Percentiles rank a stretch among this genome's conserved stretches.
Evolutionary conservation across 2,888 invertebrate genomes (phyloP).

Genomic region (Marronus borbonicus): DNA sequence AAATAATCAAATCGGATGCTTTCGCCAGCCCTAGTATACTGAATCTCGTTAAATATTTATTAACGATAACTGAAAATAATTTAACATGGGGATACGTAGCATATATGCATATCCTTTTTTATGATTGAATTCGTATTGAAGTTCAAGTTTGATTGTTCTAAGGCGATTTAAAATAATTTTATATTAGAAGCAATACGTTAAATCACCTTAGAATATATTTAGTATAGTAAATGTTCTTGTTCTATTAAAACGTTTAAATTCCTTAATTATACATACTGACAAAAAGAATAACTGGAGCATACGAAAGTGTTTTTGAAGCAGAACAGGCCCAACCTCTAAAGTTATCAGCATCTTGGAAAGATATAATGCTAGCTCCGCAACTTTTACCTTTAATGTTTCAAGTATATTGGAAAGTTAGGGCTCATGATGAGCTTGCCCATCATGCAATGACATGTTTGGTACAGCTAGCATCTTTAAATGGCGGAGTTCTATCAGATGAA

Average conservation of each 20-base stretch:
- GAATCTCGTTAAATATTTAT: constrained; percentile 78
- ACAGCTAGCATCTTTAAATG: constrained; percentile 83
- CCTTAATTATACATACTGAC: constrained; percentile 71
- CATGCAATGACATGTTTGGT: constrained; percentile 87
- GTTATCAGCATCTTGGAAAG: constrained; percentile 81
- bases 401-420: constrained; percentile 86
- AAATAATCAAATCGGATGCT: constrained; percentile 73
- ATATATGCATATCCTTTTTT: constrained; percentile 69
- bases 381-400: constrained; percentile 86
- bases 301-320: constrained; percentile 79
- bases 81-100: constrained; percentile 88
- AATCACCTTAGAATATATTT: too few species aligned
- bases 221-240: too few species aligned
- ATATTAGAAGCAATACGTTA: too few species aligned
- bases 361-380: constrained; percentile 82
- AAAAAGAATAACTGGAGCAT: constrained; percentile 80
- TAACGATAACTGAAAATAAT: constrained; percentile 85
- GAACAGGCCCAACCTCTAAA: constrained; percentile 77
- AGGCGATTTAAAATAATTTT: too few species aligned
- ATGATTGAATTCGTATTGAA: not conserved
- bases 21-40: constrained; percentile 72
- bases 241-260: not conserved
- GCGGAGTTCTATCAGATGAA: constrained; percentile 72
- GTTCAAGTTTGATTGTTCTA: too few species aligned
- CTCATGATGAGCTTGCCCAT: constrained; percentile 82